Conservation (phyloP, 2,113 vertebrate species). For the Fregata magnificens region DNA sequence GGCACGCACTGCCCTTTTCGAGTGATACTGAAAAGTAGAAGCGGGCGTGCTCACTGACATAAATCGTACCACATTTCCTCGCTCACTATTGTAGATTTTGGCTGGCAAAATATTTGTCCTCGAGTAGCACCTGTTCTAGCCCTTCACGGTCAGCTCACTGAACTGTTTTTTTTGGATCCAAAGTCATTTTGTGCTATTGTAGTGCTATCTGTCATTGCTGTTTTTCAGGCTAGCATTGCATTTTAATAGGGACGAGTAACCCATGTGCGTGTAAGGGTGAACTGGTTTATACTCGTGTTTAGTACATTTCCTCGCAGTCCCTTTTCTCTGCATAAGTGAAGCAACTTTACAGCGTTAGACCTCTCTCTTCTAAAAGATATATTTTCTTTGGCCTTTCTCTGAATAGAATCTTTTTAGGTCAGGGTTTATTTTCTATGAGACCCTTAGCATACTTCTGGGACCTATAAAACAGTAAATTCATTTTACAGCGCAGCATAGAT, state of each 20-base stretch:
- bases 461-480: neutral
- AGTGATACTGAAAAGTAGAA: neutral
- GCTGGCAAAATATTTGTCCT: slow-evolving; percentile 18
- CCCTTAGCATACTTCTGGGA: neutral
- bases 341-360: neutral
- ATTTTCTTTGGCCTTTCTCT: neutral
- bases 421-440: neutral
- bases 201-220: neutral
- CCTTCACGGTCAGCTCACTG: neutral
- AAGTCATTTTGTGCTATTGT: neutral
- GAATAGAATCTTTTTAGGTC: neutral
- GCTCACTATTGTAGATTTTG: neutral
- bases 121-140: slow-evolving; percentile 18
- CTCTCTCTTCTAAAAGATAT: neutral
- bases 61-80: neutral
- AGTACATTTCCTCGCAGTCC: neutral
- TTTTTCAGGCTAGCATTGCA: neutral
- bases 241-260: neutral
- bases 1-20: neutral
- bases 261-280: neutral
- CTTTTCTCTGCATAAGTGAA: neutral
- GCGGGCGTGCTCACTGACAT: neutral
- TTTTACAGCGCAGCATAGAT: neutral
- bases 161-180: neutral
- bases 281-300: neutral